Base-by-base conservation (phyloP, 2,797 vertebrate genomes). In the Leptatherina wallacei region DNA sequence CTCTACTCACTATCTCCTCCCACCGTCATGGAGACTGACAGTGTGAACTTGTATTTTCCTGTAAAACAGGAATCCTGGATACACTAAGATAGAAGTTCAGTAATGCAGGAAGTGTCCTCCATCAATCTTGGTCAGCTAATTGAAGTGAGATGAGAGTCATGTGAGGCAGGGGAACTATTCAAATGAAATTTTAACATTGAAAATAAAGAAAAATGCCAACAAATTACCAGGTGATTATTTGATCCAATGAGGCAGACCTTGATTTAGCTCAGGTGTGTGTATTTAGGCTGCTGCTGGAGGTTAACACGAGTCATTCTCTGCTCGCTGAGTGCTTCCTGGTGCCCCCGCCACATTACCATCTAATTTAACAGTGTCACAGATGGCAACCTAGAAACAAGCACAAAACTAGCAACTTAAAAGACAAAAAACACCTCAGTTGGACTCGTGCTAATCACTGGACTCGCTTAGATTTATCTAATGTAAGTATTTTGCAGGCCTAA, bases 221-320 rank as follows among this genome's bases (percentile, higher is more conserved):
- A 52, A 59, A 72, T 51, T 20, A 40, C 24, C 30, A 38, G 33
- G 40, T 59, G 61, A 13, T 72, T 33, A 18, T 38, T 51, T 24
- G 61, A 72, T 59, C 55, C 27, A 65, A 36, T 32, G 22, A 63
- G 32, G 61, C 61, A 47, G 61, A 49, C 44, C 42, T 40, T 72
- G 42, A 58, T 51, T 52, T 65, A 40, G 54, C 55, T 65, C 70
- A 65, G 61, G 61, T 65, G 70, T 52, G 61, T 10, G 62, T 58
- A 30, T 52, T 58, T n/a, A n/a, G 33, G 55, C 55, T 13, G 42
- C 6, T 65, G 65, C 69, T 68, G n/a, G 30, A 0, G 2, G 32
- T 75, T 29, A 75, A 67, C 42, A 13, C 38, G 2, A 42, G 22
- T 44, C 68, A 65, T 20, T 71, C 2, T 32, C 33, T 32, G 24